These are phyloP conservation scores for Noctua pronuba DNA, from an alignment of 2,888 invertebrate species.

Conservation along the genomic window DNA sequence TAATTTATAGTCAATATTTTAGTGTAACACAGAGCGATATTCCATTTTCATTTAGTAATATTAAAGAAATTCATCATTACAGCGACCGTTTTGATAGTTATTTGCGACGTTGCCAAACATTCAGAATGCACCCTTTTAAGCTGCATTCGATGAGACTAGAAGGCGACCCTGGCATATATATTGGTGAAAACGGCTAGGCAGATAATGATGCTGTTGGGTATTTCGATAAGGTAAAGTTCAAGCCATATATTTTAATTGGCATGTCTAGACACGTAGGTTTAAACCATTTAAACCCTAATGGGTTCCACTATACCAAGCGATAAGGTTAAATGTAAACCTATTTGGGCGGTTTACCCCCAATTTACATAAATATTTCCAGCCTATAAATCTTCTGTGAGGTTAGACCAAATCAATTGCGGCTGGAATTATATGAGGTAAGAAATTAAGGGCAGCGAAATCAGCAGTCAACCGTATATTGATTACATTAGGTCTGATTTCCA, in stretches of 20 bases:
- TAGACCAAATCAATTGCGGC: constrained; percentile 40
- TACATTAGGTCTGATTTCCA: constrained; percentile 32
- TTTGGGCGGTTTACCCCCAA: constrained; percentile 33
- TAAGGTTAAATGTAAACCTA: constrained; percentile 30
- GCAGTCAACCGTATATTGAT: constrained; percentile 24
- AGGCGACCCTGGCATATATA: background rate
- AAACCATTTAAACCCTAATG: constrained; percentile 23
- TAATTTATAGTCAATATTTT: too few relatives aligned
- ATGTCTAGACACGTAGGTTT: constrained; percentile 16
- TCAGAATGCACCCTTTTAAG: too few relatives aligned
- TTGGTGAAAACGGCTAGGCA: background rate
- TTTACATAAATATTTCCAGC: constrained; percentile 47
- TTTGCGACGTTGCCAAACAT: too few relatives aligned
- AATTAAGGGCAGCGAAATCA: constrained; percentile 34
- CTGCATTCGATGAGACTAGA: background rate
- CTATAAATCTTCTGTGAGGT: constrained; percentile 39
- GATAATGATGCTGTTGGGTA: background rate
- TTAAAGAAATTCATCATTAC: too few relatives aligned
- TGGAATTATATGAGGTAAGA: constrained; percentile 27
- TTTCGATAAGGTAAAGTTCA: background rate
- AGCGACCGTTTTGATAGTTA: too few relatives aligned
- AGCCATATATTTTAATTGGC: constrained; percentile 15
- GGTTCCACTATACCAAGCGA: constrained; percentile 17
- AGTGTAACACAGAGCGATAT: too few relatives aligned
- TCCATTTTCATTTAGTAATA: too few relatives aligned